Evolutionary conservation across 2,113 vertebrate genomes (phyloP), one percentile per base, ranked within the genome.

Genomic region (Lepisosteus oculatus): DNA sequence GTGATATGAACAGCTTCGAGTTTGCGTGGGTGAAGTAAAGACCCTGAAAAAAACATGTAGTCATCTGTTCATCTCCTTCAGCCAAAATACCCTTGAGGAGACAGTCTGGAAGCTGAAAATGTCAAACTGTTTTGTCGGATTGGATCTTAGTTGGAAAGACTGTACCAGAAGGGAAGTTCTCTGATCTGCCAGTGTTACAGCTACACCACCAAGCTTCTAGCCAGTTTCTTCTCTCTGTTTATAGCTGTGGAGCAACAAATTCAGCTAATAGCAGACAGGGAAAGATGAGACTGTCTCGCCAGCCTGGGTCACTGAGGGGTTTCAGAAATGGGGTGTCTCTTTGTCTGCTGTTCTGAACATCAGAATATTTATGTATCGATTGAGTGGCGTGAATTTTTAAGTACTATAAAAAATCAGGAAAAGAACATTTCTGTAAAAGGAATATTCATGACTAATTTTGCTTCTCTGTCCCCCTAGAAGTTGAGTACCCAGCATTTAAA

Each of bases 81-180:
- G 81, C 76, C 81, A 84, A 80, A 88, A 85, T 80, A 80, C 86
- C 83, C 81, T 72, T 79, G 78, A 85, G 80, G 71, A 80, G 73
- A 82, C 67, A 71, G 80, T 87, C 80, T 87, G 83, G 83, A 78
- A 86, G 79, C 87, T 89, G 86, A 71, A 90, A 91, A 91, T 91
- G 88, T 92, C 87, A 91, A 88, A 89, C 86, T 87, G 85, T 84
- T 88, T 90, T 87, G 87, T 90, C 88, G 85, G 59, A 78, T 89
- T 80, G 79, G 78, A 79, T 89, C 80, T 84, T 75, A 84, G 81
- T 88, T 80, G 86, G 75, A 75, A 78, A 80, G 75, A 13, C 69
- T 70, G 79, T 76, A 74, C 72, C 3, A 43, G 62, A 47, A 78
- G 61, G 55, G 62, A 62, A 14, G 59, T 61, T 62, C 68, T 77